Base-by-base conservation (phyloP, 1,140 invertebrate genomes). In the Sinella curviseta region DNA sequence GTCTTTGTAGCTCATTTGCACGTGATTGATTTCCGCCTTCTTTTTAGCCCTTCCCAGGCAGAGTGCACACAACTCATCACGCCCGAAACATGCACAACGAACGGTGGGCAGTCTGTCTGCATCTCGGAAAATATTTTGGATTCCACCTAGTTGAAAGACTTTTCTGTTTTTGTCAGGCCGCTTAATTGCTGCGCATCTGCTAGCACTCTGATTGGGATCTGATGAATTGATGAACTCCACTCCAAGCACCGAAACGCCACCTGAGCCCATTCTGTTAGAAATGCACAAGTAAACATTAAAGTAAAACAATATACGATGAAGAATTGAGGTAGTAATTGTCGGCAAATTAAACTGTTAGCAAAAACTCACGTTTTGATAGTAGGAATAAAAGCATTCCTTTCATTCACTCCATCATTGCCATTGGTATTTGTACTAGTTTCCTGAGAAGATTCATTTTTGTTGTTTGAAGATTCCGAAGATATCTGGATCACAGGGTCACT, bases 61-160 rank as follows among this genome's bases (percentile, higher is more conserved):
- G 31, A 70, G 65, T 12, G 65, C 65, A 70, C 65, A 70, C 3
- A 70, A 30, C 30, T 70, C 65, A 3, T 70, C 28, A 17, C 65
- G 65, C 2, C 65, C 65, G 31, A 31, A 70, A 33, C 65, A 70
- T 8, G 26, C 12, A 33, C 65, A 70, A 30, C 26, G 65, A 31
- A 70, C 28, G 31, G 65, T 31, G 26, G 65, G 65, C 4, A 70
- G 31, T n/a, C 65, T 24, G 12, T 8, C 26, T 31, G 65, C 8
- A n/a, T 70, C 65, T 4, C 65, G 65, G 65, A 70, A 70, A 8
- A 70, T 70, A 33, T 70, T 70, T 14, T 70, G 65, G 65, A 70
- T 70, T 8, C 65, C 65, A 12, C 65, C 65, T 31, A 70, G 65
- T 70, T 70, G 65, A 70, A 70, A 70, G 31, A 70, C 65, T 70